Conservation (phyloP, 2,113 vertebrate species). For the Zosterops lateralis region DNA sequence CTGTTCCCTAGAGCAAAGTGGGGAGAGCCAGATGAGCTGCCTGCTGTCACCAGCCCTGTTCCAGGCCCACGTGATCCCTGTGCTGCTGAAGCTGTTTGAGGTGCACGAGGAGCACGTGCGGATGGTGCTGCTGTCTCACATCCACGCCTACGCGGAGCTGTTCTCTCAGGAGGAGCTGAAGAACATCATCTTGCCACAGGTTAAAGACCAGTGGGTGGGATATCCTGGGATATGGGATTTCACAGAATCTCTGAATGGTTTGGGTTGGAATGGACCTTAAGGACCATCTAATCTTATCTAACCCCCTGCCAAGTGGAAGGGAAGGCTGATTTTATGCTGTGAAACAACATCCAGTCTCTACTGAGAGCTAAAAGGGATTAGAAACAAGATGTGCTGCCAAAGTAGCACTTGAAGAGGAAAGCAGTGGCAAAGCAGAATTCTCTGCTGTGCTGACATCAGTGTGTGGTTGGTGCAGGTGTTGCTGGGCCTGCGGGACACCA, state of each 20-base stretch:
- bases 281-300: not conserved
- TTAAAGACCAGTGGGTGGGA: not conserved
- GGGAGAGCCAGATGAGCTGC: conserved; percentile 74
- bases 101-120: conserved; percentile 93
- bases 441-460: not conserved
- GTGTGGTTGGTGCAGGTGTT: conserved; percentile 78
- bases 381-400: not conserved
- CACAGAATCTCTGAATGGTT: not conserved
- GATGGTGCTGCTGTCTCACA: conserved; percentile 87
- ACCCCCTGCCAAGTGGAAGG: not conserved
- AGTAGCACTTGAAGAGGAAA: not conserved
- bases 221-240: not conserved
- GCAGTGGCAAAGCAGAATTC: not conserved
- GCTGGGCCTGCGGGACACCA: conserved; percentile 92
- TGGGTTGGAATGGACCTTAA: not conserved
- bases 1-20: conserved; percentile 72
- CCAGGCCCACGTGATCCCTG: conserved; percentile 86
- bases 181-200: conserved; percentile 93
- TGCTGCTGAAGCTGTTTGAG: conserved; percentile 89
- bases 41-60: conserved; percentile 88
- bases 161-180: conserved; percentile 90
- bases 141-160: conserved; percentile 87
- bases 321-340: not conserved
- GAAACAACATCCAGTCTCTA: not conserved
- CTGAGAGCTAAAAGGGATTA: not conserved